phyloP scores from a whole-genome alignment of 2,113 vertebrate species.

The Heterocephalus glaber region DNA sequence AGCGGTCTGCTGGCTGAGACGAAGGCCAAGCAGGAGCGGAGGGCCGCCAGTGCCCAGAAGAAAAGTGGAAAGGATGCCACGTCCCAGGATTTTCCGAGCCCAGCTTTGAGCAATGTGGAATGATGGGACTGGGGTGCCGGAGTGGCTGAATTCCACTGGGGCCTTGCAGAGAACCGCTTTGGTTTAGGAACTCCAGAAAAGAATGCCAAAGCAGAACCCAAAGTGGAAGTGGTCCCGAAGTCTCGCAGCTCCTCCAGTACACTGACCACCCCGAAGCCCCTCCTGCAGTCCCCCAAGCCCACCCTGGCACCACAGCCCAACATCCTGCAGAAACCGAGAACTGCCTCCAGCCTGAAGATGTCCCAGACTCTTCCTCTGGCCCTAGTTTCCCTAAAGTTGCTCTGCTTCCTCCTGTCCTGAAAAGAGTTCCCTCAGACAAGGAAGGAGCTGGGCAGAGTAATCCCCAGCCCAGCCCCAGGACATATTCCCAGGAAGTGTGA shows the following conservation, averaged over 20 bases:
- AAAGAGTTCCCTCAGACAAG: slow-evolving; percentile 91
- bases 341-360: slow-evolving; percentile 89
- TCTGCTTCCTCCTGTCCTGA: slow-evolving; percentile 87
- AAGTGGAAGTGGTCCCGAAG: slow-evolving; percentile 86
- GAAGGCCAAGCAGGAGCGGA: slow-evolving; percentile 97
- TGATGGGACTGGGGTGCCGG: slow-evolving; percentile 87
- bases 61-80: slow-evolving; percentile 86
- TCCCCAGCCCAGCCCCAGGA: slow-evolving; percentile 84
- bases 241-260: slow-evolving; percentile 85
- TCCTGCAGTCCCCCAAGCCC: slow-evolving; percentile 90
- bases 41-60: slow-evolving; percentile 91
- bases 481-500: slow-evolving; percentile 90
- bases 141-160: slow-evolving; percentile 85
- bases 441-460: slow-evolving; percentile 90
- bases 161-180: slow-evolving; percentile 86
- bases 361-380: slow-evolving; percentile 89
- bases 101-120: slow-evolving; percentile 85
- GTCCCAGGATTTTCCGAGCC: slow-evolving; percentile 81
- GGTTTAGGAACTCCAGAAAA: slow-evolving; percentile 82
- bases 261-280: slow-evolving; percentile 90
- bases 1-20: slow-evolving; percentile 95
- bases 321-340: slow-evolving; percentile 93
- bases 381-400: slow-evolving; percentile 87
- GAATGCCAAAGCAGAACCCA: slow-evolving; percentile 86
- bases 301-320: slow-evolving; percentile 88